phyloP scores from a whole-genome alignment of 2,888 invertebrate genomes.

The Kryphioiulus occultus region DNA sequence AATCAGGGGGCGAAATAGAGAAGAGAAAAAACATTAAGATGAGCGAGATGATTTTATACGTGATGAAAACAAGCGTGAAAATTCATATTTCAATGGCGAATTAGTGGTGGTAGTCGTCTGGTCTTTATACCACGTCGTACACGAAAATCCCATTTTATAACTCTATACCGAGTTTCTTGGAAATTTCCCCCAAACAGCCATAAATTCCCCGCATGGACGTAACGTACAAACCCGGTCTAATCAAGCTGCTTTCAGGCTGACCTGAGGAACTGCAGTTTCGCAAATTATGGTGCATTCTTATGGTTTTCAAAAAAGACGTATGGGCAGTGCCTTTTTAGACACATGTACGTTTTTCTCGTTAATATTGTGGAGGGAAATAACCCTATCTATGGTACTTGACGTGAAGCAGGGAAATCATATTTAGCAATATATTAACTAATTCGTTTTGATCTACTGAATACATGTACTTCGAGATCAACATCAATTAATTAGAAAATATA shows the following conservation, averaged over 20 bases:
- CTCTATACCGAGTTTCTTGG: neutral
- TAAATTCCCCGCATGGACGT: neutral
- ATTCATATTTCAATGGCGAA: conserved; percentile 44
- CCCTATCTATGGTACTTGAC: too few species aligned
- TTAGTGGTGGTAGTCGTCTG: conserved; percentile 13
- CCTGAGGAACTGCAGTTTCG: neutral
- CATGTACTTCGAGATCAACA: too few species aligned
- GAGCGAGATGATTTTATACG: conserved; percentile 36
- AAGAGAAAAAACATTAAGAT: conserved; percentile 33
- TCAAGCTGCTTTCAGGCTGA: neutral
- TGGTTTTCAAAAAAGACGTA: neutral
- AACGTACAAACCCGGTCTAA: neutral
- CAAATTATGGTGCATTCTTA: neutral
- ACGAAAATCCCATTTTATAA: neutral
- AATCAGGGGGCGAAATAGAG: neutral
- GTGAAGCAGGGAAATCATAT: too few species aligned
- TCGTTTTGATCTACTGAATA: too few species aligned
- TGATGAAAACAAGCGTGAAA: conserved; percentile 47
- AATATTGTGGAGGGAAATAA: too few species aligned
- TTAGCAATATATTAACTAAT: too few species aligned
- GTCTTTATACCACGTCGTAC: neutral
- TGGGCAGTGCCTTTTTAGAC: neutral
- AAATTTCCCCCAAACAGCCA: neutral
- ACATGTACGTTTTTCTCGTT: too few species aligned
- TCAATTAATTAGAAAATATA: too few species aligned